Percentiles rank a stretch among this genome's conserved stretches.
These are phyloP conservation scores for Alectoris magna DNA, from an alignment of 2,797 vertebrate species.

Conservation along the genomic window DNA sequence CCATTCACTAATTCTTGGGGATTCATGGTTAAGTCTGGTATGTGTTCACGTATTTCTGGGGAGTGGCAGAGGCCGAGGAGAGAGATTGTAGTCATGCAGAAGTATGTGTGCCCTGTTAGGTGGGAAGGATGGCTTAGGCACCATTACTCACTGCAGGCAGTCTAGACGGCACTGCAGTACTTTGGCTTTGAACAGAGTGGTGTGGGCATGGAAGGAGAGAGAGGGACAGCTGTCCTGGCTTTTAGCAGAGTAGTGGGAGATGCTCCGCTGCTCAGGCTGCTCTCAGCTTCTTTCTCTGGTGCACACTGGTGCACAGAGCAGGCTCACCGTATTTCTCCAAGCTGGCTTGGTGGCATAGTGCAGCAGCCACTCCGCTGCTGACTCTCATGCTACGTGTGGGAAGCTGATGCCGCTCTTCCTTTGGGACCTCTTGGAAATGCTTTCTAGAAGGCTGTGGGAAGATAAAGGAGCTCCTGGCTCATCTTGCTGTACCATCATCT, in stretches of 20 bases:
- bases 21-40: background rate
- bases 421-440: background rate
- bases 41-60: background rate
- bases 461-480: background rate
- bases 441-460: background rate
- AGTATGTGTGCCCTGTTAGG: accelerated
- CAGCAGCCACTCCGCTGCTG: background rate
- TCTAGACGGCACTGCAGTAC: background rate
- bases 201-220: background rate
- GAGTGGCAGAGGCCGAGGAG: background rate
- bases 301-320: background rate
- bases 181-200: background rate
- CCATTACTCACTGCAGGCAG: background rate
- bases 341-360: background rate
- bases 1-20: background rate
- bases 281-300: background rate
- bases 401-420: background rate
- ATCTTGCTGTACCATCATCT: background rate
- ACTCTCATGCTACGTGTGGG: accelerated
- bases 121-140: background rate
- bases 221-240: background rate
- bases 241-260: background rate
- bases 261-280: background rate
- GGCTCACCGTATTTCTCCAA: background rate
- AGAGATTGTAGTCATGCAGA: no score